Evolutionary conservation across 2,113 vertebrate species (phyloP).

Genomic region (Melanerpes formicivorus): DNA sequence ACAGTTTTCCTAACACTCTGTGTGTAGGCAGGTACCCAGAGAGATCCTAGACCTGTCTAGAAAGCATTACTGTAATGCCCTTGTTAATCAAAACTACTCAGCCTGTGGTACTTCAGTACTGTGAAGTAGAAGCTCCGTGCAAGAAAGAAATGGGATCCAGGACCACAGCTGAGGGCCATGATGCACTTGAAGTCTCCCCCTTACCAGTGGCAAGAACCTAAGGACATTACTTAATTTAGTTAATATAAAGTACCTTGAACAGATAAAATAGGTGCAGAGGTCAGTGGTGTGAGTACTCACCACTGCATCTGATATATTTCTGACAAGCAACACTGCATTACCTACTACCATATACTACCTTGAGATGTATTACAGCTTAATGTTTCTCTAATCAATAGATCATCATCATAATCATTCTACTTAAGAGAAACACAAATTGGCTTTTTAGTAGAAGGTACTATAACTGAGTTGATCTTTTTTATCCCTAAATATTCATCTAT

Average conservation of each 20-base stretch:
- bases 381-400: background rate
- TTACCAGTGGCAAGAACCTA: background rate
- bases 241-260: background rate
- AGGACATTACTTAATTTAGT: background rate
- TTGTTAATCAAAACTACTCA: conserved; percentile 14
- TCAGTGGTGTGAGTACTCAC: background rate
- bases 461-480: background rate
- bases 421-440: background rate
- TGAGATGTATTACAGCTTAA: background rate
- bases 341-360: background rate
- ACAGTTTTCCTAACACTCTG: background rate
- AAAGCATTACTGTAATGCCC: background rate
- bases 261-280: background rate
- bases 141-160: background rate
- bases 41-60: background rate
- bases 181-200: background rate
- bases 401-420: background rate
- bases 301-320: background rate
- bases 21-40: conserved; percentile 5
- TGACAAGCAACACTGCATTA: background rate
- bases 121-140: background rate
- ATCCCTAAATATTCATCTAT: background rate
- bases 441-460: background rate
- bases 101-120: background rate
- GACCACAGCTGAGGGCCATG: background rate